phyloP scores from a whole-genome alignment of 1,140 invertebrate genomes.

The Tetraneura akinire region DNA sequence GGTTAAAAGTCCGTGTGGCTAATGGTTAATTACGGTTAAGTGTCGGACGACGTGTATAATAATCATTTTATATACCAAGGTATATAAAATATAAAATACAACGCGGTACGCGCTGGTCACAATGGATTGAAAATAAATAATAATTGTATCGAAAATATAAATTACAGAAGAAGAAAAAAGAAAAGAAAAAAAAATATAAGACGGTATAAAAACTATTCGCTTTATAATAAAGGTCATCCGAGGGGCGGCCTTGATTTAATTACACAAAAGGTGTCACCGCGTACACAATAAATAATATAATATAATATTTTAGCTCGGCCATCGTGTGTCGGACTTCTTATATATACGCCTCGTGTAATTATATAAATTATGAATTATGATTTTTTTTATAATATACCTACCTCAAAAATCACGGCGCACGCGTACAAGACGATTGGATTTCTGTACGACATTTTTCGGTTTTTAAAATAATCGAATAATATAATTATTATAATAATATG shows the following conservation, averaged over 20 bases:
- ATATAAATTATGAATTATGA: too few species aligned
- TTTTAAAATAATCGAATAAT: too few species aligned
- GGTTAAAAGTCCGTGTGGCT: slow-evolving; percentile 31
- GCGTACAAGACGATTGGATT: too few species aligned
- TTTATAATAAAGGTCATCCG: slow-evolving; percentile 41
- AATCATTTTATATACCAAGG: background rate
- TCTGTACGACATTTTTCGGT: too few species aligned
- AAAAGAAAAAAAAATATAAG: background rate
- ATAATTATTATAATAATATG: too few species aligned
- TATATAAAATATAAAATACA: background rate
- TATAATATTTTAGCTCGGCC: background rate
- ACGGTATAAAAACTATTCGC: slow-evolving; percentile 1
- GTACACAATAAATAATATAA: background rate
- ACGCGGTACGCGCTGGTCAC: slow-evolving; percentile 14
- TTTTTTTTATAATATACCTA: too few species aligned
- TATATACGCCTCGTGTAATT: background rate
- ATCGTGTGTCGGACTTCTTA: background rate
- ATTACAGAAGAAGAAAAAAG: background rate
- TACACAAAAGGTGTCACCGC: slow-evolving; percentile 45
- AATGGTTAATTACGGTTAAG: slow-evolving; percentile 50
- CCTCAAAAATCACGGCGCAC: too few species aligned
- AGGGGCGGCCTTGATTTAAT: slow-evolving; percentile 35
- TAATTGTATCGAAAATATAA: slow-evolving; percentile 3
- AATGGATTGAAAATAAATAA: slow-evolving; percentile 27
- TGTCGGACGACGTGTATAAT: slow-evolving; percentile 14